Evolutionary conservation across 1,140 invertebrate species (phyloP), one percentile per base, ranked within the genome.

Genomic region (Oncopodura yosiiana): DNA sequence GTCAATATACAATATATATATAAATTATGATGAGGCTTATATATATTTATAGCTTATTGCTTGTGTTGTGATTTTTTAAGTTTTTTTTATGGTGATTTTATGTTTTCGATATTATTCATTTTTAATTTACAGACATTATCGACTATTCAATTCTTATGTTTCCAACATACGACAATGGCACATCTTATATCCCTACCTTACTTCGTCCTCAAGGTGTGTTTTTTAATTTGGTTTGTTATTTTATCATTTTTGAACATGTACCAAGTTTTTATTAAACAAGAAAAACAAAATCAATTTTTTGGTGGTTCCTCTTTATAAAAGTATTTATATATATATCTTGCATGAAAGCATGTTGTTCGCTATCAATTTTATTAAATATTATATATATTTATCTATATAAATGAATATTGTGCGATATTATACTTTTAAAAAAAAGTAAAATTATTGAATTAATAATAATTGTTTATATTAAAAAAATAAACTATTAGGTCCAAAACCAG

Each of bases 401-500:
- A 9, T 9, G 8, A 9, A 34, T 9, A 34, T 34, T 34, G 8
- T 34, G n/a, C 6, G n/a, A 8, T 34, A n/a, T n/a, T n/a, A 34
- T 34, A 9, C 14, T 9, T 34, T 34, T 34, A 9, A 9, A 34
- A 9, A 9, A n/a, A 34, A n/a, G 8, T 34, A 34, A 34, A 34
- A 34, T 34, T 34, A 34, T 34, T 34, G n/a, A 34, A 34, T 34
- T n/a, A 34, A 9, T 34, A 34, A 34, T 34, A 8, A n/a, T 34
- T n/a, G 30, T 34, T 9, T 34, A 9, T 9, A n/a, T n/a, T n/a
- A n/a, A n/a, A n/a, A n/a, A n/a, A n/a, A n/a, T n/a, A n/a, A n/a
- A n/a, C n/a, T n/a, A n/a, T n/a, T 71, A 91, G 90, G 89, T 72
- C 88, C 88, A 49, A 84, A 83, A 71, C 88, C 92, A 32, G 84